phyloP scores from a whole-genome alignment of 2,113 vertebrate genomes.

The Acrocephalus arundinaceus region DNA sequence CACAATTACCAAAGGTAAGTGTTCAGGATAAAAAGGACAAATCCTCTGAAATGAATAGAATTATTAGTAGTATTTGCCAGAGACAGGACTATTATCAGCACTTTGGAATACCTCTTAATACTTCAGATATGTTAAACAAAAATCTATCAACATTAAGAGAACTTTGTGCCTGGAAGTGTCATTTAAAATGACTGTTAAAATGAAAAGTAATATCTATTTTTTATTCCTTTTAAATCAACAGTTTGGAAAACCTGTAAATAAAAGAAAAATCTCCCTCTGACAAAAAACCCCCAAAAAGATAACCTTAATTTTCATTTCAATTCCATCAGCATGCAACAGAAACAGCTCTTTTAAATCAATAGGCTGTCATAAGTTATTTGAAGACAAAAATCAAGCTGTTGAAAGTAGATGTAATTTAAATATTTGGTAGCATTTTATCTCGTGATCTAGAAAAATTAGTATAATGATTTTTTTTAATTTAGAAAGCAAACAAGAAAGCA shows the following conservation, averaged over 20 bases:
- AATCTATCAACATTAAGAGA: background rate
- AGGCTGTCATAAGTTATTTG: background rate
- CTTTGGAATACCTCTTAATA: background rate
- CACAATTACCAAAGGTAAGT: constrained; percentile 13
- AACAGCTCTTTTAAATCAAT: background rate
- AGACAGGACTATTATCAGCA: background rate
- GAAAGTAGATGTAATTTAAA: background rate
- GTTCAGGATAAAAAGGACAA: background rate
- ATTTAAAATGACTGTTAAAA: background rate
- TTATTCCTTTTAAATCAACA: background rate
- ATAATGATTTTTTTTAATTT: background rate
- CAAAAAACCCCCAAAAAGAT: background rate
- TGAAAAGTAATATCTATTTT: background rate
- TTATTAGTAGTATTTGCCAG: background rate
- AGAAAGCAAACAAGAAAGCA: background rate
- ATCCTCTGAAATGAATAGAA: background rate
- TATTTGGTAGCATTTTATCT: background rate
- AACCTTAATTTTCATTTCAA: background rate
- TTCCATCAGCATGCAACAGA: background rate
- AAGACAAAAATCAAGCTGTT: background rate
- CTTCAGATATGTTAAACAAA: background rate
- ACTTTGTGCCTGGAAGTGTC: background rate
- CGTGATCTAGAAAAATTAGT: background rate
- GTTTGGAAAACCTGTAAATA: background rate
- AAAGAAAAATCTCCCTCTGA: background rate